A percentile compares a stretch with the other conserved stretches of the same genome.
These are phyloP conservation scores for Nasua narica DNA, from an alignment of 2,797 vertebrate genomes.

Conservation along the genomic window DNA sequence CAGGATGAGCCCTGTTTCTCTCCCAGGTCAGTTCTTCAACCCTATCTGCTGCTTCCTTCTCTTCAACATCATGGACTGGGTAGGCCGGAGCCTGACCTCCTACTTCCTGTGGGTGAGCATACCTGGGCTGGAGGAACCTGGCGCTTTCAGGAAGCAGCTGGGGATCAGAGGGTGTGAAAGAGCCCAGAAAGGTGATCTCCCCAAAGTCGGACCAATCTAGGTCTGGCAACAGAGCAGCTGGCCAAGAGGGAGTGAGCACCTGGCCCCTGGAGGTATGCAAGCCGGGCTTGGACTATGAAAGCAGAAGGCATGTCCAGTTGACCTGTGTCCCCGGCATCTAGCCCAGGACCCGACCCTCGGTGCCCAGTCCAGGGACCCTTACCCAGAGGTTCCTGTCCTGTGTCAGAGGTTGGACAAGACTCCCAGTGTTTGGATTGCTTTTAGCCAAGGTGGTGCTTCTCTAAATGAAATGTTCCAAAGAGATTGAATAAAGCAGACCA, in stretches of 20 bases:
- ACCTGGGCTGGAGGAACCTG: not conserved
- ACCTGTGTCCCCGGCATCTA: not conserved
- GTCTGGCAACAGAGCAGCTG: not conserved
- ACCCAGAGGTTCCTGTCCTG: not conserved
- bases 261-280: not conserved
- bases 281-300: not conserved
- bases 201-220: not conserved
- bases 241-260: not conserved
- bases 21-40: conserved; percentile 88
- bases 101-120: conserved; percentile 86
- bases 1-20: not conserved
- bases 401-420: not conserved
- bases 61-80: conserved; percentile 91
- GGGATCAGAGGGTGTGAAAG: not conserved
- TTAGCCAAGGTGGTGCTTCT: not conserved
- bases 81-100: conserved; percentile 88
- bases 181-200: not conserved
- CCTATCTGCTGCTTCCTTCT: conserved; percentile 90
- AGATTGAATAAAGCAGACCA: not conserved
- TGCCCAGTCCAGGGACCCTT: not conserved
- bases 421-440: not conserved
- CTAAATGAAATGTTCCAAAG: not conserved
- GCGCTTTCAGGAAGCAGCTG: not conserved
- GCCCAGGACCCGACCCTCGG: not conserved
- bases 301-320: not conserved